Evolutionary conservation across 2,113 vertebrate genomes (phyloP).

Genomic region (Lycocorax pyrrhopterus): DNA sequence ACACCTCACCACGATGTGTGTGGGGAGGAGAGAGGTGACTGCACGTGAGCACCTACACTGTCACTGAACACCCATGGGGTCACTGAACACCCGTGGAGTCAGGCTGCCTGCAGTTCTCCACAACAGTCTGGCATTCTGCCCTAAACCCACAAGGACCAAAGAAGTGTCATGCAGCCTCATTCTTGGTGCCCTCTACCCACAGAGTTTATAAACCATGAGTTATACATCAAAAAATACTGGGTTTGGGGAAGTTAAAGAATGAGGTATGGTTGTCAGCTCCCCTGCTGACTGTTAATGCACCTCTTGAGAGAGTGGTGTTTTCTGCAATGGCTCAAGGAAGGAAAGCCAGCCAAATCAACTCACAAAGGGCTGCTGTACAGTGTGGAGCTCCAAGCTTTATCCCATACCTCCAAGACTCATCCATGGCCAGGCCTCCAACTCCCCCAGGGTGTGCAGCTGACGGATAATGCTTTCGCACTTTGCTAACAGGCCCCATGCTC

Average conservation of each 20-base stretch:
- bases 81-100: background rate
- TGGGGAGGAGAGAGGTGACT: background rate
- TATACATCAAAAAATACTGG: background rate
- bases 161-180: background rate
- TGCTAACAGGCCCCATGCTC: background rate
- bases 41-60: background rate
- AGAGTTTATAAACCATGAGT: background rate
- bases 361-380: background rate
- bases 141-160: background rate
- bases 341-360: background rate
- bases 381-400: background rate
- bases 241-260: background rate
- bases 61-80: background rate
- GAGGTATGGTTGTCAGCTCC: background rate
- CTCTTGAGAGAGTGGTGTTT: background rate
- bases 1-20: fast-evolving
- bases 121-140: background rate
- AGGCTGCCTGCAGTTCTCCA: background rate
- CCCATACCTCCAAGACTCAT: background rate
- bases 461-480: fast-evolving
- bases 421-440: background rate
- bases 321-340: background rate
- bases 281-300: background rate
- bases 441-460: background rate
- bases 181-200: background rate